Percentiles rank a stretch among this genome's conserved stretches.
phyloP scores from a whole-genome alignment of 2,797 vertebrate genomes.

The Propithecus deckenii region DNA sequence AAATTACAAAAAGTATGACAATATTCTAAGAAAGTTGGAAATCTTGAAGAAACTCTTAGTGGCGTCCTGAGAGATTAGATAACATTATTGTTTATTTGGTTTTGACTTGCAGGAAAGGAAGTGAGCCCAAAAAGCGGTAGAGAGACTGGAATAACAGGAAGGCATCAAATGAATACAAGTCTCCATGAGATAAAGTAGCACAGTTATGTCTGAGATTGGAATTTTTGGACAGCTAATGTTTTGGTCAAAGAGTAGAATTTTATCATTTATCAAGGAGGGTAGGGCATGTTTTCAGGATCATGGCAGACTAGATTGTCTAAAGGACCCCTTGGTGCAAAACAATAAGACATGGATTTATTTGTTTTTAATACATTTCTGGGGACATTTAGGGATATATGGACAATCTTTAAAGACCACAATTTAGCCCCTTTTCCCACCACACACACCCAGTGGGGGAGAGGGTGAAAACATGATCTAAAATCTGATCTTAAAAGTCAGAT shows the following conservation, averaged over 20 bases:
- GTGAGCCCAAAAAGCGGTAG: not conserved
- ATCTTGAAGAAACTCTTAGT: not conserved
- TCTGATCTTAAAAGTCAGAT: not conserved
- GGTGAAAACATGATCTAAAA: not conserved
- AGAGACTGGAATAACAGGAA: not conserved
- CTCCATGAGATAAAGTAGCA: not conserved
- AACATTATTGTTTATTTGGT: not conserved
- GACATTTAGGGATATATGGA: not conserved
- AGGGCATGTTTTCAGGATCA: not conserved
- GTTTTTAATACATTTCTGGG: not conserved
- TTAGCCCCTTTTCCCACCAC: not conserved
- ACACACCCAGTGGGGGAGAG: not conserved
- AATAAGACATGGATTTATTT: not conserved
- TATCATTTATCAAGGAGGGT: not conserved
- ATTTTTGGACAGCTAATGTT: not conserved
- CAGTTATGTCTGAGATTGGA: not conserved
- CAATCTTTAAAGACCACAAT: not conserved
- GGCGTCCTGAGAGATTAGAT: not conserved
- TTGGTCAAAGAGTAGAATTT: not conserved
- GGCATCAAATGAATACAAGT: not conserved
- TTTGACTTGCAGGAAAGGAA: not conserved
- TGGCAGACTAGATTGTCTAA: not conserved
- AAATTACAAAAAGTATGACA: not conserved
- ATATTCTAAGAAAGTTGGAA: not conserved
- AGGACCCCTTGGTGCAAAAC: not conserved